Conservation (phyloP, 2,888 invertebrate species). For the Vesta saturnalis region DNA sequence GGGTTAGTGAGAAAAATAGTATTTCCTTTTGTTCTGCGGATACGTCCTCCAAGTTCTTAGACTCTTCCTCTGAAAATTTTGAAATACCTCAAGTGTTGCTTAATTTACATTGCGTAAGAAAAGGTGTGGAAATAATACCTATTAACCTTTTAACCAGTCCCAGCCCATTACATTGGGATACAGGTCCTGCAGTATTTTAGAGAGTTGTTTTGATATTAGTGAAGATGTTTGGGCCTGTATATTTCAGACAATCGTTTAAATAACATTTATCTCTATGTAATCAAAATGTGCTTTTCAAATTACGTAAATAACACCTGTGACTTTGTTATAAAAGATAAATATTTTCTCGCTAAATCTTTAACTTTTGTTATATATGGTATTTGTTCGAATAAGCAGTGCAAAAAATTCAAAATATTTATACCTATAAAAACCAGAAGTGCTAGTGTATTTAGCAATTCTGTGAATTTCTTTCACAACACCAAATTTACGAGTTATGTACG, state of each 20-base stretch:
- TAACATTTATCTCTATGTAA: neutral
- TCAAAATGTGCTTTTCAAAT: neutral
- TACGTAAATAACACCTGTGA: slow-evolving; percentile 12
- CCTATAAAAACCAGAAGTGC: neutral
- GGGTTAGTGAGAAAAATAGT: too few relatives aligned
- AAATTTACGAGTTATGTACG: neutral
- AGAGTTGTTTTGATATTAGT: neutral
- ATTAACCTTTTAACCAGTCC: too few relatives aligned
- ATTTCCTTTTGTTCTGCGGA: too few relatives aligned
- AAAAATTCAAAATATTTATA: slow-evolving; percentile 14
- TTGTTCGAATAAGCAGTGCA: neutral
- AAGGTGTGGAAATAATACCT: too few relatives aligned
- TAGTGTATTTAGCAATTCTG: neutral
- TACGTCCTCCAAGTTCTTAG: too few relatives aligned
- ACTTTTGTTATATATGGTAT: neutral
- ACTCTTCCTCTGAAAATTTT: too few relatives aligned
- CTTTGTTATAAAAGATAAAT: too few relatives aligned
- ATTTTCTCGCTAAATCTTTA: neutral
- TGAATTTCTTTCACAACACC: neutral
- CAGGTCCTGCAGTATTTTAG: neutral
- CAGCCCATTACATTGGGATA: neutral
- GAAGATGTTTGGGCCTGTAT: neutral
- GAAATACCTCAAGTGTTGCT: too few relatives aligned
- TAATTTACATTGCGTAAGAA: too few relatives aligned
- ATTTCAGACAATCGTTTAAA: neutral